Conservation (phyloP, 2,888 invertebrate genomes). For the Pyrrhia umbra region DNA sequence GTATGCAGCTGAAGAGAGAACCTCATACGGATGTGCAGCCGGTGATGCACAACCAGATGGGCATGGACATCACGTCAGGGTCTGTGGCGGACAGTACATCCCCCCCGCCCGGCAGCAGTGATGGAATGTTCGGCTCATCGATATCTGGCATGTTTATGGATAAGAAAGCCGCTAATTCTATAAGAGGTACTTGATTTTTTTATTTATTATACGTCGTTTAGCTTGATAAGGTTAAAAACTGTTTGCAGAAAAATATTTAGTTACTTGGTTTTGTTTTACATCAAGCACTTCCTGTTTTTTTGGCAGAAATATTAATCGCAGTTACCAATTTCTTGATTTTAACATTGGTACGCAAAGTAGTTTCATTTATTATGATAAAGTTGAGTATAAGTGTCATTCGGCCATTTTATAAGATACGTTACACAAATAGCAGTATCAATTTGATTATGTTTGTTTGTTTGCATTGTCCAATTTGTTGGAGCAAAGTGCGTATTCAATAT, state of each 20-base stretch:
- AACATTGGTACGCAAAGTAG: neutral
- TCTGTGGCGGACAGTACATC: constrained; percentile 91
- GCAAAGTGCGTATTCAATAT: constrained; percentile 54
- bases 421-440: constrained; percentile 49
- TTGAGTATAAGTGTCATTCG: constrained; percentile 22
- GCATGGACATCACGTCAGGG: constrained; percentile 81
- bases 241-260: neutral
- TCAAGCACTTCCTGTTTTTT: too few species aligned
- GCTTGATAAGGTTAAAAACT: neutral
- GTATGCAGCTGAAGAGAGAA: constrained; percentile 83
- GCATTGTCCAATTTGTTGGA: constrained; percentile 41
- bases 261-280: neutral
- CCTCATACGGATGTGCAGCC: constrained; percentile 79
- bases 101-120: constrained; percentile 88
- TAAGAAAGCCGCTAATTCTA: constrained; percentile 91
- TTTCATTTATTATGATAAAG: neutral
- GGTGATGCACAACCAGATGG: constrained; percentile 82
- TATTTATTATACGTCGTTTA: constrained; percentile 6
- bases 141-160: constrained; percentile 89
- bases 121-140: constrained; percentile 85
- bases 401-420: constrained; percentile 36
- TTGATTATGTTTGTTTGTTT: constrained; percentile 43
- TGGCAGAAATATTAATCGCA: neutral
- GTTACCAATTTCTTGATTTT: neutral
- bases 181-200: constrained; percentile 89